Evolutionary conservation across 2,113 vertebrate genomes (phyloP).

Genomic region (Polypterus bichir): DNA sequence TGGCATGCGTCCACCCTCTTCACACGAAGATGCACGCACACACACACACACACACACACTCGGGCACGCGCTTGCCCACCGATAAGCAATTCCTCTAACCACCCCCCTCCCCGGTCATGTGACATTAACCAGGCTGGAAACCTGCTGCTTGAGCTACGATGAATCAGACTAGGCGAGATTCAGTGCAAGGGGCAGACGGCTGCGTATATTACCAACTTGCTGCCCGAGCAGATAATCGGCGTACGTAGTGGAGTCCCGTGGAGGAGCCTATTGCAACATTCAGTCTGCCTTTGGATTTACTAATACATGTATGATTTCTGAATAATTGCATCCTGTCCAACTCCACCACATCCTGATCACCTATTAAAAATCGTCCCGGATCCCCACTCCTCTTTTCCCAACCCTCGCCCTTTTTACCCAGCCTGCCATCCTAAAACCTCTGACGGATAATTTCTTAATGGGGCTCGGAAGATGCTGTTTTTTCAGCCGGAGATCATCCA

Average conservation of each 20-base stretch:
- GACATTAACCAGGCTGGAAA: constrained; percentile 36
- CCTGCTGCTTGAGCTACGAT: constrained; percentile 33
- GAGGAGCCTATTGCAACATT: constrained; percentile 26
- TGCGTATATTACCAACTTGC: constrained; percentile 21
- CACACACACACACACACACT: no score
- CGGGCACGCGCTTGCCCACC: no score
- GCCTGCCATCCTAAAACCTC: constrained; percentile 18
- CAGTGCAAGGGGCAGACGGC: constrained; percentile 4
- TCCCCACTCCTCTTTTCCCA: constrained; percentile 23
- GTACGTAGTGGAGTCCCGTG: background rate
- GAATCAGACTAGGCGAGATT: constrained; percentile 22
- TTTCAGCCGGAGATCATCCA: constrained; percentile 34
- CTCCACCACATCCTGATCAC: constrained; percentile 27
- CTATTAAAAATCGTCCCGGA: constrained; percentile 27
- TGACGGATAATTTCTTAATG: constrained; percentile 43
- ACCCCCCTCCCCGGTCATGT: constrained; percentile 31
- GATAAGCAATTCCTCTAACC: no score
- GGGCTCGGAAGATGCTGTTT: constrained; percentile 55
- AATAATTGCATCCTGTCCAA: constrained; percentile 2
- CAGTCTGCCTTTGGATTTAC: constrained; percentile 22
- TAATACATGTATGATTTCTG: constrained; percentile 17
- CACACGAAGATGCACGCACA: no score
- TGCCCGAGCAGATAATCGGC: constrained; percentile 16
- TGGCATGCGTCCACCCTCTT: constrained; percentile 16
- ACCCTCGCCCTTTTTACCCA: constrained; percentile 9